Percentiles rank a stretch among this genome's conserved stretches.
phyloP scores from a whole-genome alignment of 1,140 invertebrate genomes.

The Brachionus asplanchnoidis region DNA sequence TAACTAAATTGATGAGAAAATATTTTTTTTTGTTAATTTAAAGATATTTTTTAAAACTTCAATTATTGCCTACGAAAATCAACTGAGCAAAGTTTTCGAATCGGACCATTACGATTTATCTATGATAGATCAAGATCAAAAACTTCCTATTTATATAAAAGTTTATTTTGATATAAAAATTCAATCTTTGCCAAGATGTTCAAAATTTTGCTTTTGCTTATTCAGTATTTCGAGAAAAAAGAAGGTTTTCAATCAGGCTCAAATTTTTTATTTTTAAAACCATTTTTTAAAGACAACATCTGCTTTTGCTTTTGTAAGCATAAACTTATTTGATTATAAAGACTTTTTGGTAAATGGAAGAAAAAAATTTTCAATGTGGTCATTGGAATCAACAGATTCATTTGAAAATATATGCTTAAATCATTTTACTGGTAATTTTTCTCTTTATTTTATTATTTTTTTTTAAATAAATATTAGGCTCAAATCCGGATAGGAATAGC shows the following conservation, averaged over 20 bases:
- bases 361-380: slow-evolving; percentile 82
- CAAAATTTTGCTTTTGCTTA: slow-evolving; percentile 46
- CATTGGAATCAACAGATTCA: slow-evolving; percentile 60
- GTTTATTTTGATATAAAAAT: slow-evolving; percentile 44
- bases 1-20: no score
- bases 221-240: slow-evolving; percentile 39
- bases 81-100: neutral
- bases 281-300: slow-evolving; percentile 62
- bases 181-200: slow-evolving; percentile 48
- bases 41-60: slow-evolving; percentile 15
- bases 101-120: neutral
- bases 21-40: no score
- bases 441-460: neutral
- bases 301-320: slow-evolving; percentile 73
- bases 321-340: slow-evolving; percentile 87
- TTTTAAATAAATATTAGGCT: neutral
- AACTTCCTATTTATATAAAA: neutral
- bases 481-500: neutral
- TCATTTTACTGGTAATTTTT: neutral
- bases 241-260: slow-evolving; percentile 43
- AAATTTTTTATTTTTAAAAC: slow-evolving; percentile 48
- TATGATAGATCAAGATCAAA: neutral
- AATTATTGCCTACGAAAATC: neutral
- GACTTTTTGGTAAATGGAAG: slow-evolving; percentile 74
- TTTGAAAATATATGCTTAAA: neutral